Evolutionary conservation across 2,888 invertebrate species (phyloP).

Genomic region (Phortica magna): DNA sequence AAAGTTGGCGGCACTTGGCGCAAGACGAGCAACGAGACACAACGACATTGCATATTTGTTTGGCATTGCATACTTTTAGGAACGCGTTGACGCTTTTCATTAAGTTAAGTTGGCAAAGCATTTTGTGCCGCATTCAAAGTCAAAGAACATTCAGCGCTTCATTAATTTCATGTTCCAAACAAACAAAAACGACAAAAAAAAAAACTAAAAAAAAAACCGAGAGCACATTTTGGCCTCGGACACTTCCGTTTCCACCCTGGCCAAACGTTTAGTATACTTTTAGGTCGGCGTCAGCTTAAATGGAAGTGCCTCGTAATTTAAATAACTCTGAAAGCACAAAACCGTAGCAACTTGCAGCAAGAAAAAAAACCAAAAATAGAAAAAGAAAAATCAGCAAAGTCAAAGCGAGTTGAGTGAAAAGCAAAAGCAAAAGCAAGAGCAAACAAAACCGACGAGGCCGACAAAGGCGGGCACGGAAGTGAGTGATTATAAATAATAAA

Average conservation of each 20-base stretch:
- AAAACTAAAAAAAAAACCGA: not conserved
- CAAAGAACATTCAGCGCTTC: slow-evolving; percentile 47
- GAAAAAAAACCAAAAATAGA: slow-evolving; percentile 14
- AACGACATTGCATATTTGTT: not conserved
- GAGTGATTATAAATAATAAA: slow-evolving; percentile 69
- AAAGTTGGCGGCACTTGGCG: not conserved
- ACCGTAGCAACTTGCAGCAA: not conserved
- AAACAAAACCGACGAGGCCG: slow-evolving; percentile 33
- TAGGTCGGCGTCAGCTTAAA: slow-evolving; percentile 23
- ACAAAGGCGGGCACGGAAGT: slow-evolving; percentile 48
- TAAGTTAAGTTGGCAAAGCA: slow-evolving; percentile 17
- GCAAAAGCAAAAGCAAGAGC: not conserved
- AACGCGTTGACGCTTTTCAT: slow-evolving; percentile 29
- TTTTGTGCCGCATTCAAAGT: slow-evolving; percentile 10
- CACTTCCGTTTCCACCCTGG: not conserved
- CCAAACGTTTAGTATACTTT: slow-evolving; percentile 40
- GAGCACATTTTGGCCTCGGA: slow-evolving; percentile 3
- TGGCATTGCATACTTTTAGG: slow-evolving; percentile 47
- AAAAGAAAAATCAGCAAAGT: not conserved
- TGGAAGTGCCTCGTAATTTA: slow-evolving; percentile 21
- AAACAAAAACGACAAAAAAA: slow-evolving; percentile 6
- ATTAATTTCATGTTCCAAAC: slow-evolving; percentile 53
- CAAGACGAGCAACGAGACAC: not conserved
- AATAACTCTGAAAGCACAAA: not conserved
- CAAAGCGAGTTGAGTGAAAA: not conserved